Percentiles rank a stretch among this genome's conserved stretches.
These are phyloP conservation scores for Cottus gobio DNA, from an alignment of 2,113 vertebrate genomes.

Conservation along the genomic window DNA sequence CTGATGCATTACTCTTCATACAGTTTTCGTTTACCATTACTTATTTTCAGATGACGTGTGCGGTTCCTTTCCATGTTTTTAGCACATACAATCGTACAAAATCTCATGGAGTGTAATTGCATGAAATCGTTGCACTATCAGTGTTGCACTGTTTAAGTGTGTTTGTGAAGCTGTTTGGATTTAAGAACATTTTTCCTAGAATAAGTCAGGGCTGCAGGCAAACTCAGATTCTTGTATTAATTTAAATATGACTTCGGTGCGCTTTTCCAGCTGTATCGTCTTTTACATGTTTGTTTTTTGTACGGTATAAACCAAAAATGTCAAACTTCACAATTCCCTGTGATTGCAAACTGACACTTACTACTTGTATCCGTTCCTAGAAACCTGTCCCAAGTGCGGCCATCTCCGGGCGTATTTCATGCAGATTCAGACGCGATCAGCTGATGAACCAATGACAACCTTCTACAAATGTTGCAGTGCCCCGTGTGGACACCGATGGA, in stretches of 20 bases:
- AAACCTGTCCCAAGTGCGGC: slow-evolving; percentile 93
- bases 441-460: slow-evolving; percentile 99
- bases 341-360: neutral
- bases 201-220: neutral
- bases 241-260: neutral
- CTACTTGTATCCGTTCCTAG: slow-evolving; percentile 72
- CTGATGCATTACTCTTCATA: too few species aligned
- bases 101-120: neutral
- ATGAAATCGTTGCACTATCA: neutral
- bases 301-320: neutral
- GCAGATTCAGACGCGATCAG: slow-evolving; percentile 97
- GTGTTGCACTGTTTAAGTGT: neutral
- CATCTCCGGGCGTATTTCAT: slow-evolving; percentile 97
- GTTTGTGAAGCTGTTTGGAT: neutral
- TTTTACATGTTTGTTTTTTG: neutral
- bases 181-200: neutral
- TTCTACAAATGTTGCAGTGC: slow-evolving; percentile 97
- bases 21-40: too few species aligned
- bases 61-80: too few species aligned
- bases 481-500: slow-evolving; percentile 94
- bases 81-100: neutral
- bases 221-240: neutral
- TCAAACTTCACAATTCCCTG: neutral
- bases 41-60: too few species aligned
- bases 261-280: neutral